Conservation (phyloP, 2,113 vertebrate genomes). For the Ceuthmochares aereus region DNA sequence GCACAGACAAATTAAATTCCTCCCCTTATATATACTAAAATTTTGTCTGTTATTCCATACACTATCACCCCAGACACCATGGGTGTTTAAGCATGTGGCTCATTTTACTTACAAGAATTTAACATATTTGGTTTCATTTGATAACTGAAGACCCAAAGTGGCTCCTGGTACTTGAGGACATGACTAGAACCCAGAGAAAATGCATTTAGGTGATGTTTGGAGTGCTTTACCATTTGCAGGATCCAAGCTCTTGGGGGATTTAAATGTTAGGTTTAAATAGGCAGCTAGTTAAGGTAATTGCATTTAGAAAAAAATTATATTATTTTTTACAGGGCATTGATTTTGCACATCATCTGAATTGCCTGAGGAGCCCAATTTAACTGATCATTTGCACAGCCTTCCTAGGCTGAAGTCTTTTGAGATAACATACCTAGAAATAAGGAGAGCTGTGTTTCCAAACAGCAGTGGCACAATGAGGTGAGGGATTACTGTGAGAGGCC, state of each 20-base stretch:
- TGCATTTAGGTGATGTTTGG: neutral
- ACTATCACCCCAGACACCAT: neutral
- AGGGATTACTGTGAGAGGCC: slow-evolving; percentile 18
- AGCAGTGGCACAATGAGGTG: neutral
- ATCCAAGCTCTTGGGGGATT: neutral
- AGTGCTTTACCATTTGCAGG: neutral
- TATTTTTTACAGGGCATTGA: slow-evolving; percentile 43
- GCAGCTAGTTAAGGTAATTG: slow-evolving; percentile 32
- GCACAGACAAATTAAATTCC: neutral
- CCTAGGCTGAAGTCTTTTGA: neutral
- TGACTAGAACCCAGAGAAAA: neutral
- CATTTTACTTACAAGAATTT: neutral
- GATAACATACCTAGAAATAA: slow-evolving; percentile 5
- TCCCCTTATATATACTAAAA: neutral
- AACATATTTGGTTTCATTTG: neutral
- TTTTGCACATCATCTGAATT: neutral
- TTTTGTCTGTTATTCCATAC: neutral
- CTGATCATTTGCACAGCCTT: neutral
- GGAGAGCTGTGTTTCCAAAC: neutral
- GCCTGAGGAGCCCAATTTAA: neutral
- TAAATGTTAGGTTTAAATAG: neutral
- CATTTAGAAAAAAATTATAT: neutral
- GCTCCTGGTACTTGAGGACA: neutral
- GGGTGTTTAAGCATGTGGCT: neutral
- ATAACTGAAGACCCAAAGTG: neutral